Percentiles rank a stretch among this genome's conserved stretches.
Conservation (phyloP, 2,888 invertebrate species). For the Holacanthella duospinosa region DNA sequence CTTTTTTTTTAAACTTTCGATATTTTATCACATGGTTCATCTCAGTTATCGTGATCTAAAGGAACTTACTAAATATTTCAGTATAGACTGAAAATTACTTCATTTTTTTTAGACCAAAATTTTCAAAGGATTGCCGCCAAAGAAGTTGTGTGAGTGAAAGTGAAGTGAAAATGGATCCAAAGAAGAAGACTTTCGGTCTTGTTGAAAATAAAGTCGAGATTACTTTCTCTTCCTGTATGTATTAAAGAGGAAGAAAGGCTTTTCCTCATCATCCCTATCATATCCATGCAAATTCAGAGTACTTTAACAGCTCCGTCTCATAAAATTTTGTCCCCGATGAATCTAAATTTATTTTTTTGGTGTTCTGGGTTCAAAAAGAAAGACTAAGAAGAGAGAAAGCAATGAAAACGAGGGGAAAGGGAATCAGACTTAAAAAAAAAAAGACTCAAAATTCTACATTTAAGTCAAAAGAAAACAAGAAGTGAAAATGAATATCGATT, state of each 20-base stretch:
- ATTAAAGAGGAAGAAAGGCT: background rate
- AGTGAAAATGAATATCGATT: background rate
- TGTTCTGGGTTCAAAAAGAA: background rate
- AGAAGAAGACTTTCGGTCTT: background rate
- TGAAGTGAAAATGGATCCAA: conserved; percentile 1
- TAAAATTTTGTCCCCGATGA: conserved; percentile 22
- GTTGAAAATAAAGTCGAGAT: conserved; percentile 19
- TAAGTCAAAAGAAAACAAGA: background rate
- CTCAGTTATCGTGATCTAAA: no score
- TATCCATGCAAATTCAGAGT: conserved; percentile 24
- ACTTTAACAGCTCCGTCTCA: conserved; percentile 24
- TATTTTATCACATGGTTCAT: no score
- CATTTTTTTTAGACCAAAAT: background rate
- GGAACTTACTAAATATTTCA: background rate
- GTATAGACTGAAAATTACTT: background rate
- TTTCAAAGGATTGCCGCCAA: background rate
- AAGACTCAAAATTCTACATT: background rate
- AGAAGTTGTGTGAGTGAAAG: background rate
- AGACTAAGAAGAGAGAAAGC: background rate
- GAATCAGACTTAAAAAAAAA: background rate
- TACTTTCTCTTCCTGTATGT: conserved; percentile 13
- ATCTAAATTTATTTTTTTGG: conserved; percentile 16
- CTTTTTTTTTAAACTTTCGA: background rate
- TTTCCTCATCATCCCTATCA: conserved; percentile 17
- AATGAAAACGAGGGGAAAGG: background rate